A percentile compares a stretch with the other conserved stretches of the same genome.
Evolutionary conservation across 2,797 vertebrate genomes (phyloP).

Genomic region (Lacerta bilineata): DNA sequence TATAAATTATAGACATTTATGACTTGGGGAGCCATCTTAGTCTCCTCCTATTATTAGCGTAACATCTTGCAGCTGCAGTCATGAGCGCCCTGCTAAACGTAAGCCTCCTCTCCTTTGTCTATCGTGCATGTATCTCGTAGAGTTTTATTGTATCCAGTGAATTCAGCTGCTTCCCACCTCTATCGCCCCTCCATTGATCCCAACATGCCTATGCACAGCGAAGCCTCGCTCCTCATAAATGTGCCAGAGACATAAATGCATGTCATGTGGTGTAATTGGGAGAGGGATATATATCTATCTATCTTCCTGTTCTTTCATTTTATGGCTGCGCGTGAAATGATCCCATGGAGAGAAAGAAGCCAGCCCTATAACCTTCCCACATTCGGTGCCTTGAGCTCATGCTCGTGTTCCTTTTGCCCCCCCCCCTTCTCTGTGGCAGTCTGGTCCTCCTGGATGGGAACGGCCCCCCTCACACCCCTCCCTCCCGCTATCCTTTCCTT

Average conservation of each 20-base stretch:
- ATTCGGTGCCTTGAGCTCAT: conserved; percentile 46
- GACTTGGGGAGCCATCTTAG: not conserved
- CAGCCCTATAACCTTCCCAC: conserved; percentile 31
- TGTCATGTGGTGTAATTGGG: conserved; percentile 1
- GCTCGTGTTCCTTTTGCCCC: conserved; percentile 52
- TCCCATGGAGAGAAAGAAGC: conserved; percentile 47
- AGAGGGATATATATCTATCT: conserved; percentile 20
- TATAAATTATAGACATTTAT: not conserved
- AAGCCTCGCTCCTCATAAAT: conserved; percentile 23
- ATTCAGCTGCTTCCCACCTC: conserved; percentile 8
- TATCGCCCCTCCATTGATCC: not conserved
- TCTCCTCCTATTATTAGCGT: not conserved
- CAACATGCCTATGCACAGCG: not conserved
- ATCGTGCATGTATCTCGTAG: not conserved
- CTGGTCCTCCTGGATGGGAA: conserved; percentile 58
- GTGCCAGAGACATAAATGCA: not conserved
- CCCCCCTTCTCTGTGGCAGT: conserved; percentile 59
- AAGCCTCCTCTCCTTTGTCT: not conserved
- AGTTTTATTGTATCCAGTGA: not conserved
- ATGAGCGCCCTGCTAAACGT: not conserved
- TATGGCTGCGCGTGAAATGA: conserved; percentile 29
- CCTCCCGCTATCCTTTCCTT: conserved; percentile 63
- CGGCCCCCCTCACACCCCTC: conserved; percentile 56
- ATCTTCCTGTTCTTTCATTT: conserved; percentile 50
- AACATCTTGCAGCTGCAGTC: conserved; percentile 15